These are phyloP conservation scores for Acrocephalus scirpaceus DNA, from an alignment of 2,797 vertebrate genomes.

Conservation along the genomic window DNA sequence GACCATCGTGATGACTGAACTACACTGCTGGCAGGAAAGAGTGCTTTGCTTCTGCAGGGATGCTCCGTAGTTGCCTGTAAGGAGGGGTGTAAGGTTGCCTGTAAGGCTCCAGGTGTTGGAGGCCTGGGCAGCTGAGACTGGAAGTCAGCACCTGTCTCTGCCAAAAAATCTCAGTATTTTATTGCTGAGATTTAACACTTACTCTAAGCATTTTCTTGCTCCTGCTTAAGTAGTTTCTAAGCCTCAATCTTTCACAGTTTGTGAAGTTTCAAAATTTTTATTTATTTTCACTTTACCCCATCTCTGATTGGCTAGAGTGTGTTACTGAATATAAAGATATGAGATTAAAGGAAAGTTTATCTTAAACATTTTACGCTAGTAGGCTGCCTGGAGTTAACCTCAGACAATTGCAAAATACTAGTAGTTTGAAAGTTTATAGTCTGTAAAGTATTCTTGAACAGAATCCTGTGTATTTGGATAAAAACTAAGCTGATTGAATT, in stretches of 20 bases:
- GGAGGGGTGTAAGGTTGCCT: neutral
- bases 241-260: neutral
- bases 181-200: neutral
- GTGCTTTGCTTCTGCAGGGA: neutral
- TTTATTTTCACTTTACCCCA: neutral
- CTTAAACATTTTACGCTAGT: neutral
- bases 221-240: neutral
- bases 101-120: neutral
- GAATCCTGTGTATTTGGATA: neutral
- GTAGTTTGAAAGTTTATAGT: neutral
- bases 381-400: neutral
- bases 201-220: neutral
- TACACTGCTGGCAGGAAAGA: neutral
- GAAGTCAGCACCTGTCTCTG: neutral
- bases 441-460: neutral
- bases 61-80: neutral
- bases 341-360: neutral
- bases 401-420: neutral
- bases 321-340: neutral
- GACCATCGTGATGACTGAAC: accelerated
- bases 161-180: neutral
- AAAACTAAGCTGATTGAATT: neutral
- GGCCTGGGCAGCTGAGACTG: neutral
- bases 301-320: neutral
- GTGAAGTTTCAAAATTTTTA: neutral